Percentiles rank a stretch among this genome's conserved stretches.
These are phyloP conservation scores for Epinotia brunnichana DNA, from an alignment of 2,888 invertebrate genomes.

Conservation along the genomic window DNA sequence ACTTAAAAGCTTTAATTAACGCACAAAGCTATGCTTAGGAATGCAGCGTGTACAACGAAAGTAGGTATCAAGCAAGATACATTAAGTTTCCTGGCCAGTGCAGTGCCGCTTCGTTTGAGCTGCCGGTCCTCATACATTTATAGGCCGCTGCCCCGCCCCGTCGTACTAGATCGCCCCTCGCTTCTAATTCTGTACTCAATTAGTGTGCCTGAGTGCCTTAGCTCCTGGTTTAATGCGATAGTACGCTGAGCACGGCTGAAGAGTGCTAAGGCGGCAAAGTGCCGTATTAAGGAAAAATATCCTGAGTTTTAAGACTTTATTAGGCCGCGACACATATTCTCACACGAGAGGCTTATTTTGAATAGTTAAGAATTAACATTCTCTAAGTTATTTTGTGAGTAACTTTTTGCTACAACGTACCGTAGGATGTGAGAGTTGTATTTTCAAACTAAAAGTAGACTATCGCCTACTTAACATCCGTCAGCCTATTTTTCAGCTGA, in stretches of 20 bases:
- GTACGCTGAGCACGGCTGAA: slow-evolving; percentile 33
- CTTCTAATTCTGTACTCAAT: slow-evolving; percentile 60
- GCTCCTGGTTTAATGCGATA: slow-evolving; percentile 49
- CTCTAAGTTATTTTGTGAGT: neutral
- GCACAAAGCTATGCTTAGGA: slow-evolving; percentile 28
- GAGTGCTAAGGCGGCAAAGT: slow-evolving; percentile 7
- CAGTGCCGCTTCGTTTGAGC: slow-evolving; percentile 34
- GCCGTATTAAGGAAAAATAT: neutral
- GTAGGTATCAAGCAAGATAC: slow-evolving; percentile 44
- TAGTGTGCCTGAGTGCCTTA: slow-evolving; percentile 52
- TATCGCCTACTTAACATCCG: too few relatives aligned
- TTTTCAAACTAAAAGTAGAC: neutral
- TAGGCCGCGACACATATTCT: neutral
- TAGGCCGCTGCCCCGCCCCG: slow-evolving; percentile 44
- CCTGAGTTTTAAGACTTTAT: neutral
- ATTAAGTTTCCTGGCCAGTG: slow-evolving; percentile 43
- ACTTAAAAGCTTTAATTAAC: slow-evolving; percentile 28
- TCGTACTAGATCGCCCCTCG: slow-evolving; percentile 54
- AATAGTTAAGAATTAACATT: neutral
- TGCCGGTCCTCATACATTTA: slow-evolving; percentile 45
- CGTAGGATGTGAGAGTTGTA: neutral
- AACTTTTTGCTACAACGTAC: neutral
- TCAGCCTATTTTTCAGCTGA: too few relatives aligned
- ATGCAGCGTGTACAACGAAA: slow-evolving; percentile 43
- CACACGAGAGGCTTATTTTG: neutral